Conservation (phyloP, 23 tunicate species). For the Pegea sp. region DNA sequence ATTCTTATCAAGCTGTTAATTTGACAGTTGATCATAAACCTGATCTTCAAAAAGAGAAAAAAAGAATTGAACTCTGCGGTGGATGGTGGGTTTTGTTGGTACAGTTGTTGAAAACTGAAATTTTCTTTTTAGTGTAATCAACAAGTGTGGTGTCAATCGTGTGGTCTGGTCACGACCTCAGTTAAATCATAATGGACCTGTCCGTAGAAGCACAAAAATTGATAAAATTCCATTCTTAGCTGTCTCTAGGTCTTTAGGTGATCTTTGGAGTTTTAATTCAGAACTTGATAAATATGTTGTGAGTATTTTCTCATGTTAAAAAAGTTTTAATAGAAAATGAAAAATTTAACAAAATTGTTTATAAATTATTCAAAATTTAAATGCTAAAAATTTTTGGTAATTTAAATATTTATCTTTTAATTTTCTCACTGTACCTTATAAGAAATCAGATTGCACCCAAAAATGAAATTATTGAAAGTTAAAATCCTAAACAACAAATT, state of each 20-base stretch:
- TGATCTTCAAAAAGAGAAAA: slow-evolving; percentile 50
- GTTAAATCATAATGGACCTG: slow-evolving; percentile 57
- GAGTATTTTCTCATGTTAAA: slow-evolving; percentile 4
- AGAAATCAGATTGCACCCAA: no score
- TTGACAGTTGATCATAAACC: slow-evolving; percentile 95
- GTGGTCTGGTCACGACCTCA: slow-evolving; percentile 94
- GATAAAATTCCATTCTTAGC: slow-evolving; percentile 97
- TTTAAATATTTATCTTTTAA: background rate
- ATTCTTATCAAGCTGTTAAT: slow-evolving; percentile 10
- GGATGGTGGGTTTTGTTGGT: slow-evolving; percentile 39
- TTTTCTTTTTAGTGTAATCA: slow-evolving; percentile 38
- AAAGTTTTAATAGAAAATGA: no score
- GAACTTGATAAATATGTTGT: slow-evolving; percentile 67
- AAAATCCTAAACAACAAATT: no score
- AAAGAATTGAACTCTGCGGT: slow-evolving; percentile 73
- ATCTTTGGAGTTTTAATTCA: slow-evolving; percentile 86
- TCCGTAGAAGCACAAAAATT: slow-evolving; percentile 78
- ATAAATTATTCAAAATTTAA: no score
- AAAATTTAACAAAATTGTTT: no score
- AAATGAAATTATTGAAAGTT: no score
- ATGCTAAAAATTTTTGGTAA: no score
- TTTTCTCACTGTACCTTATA: no score
- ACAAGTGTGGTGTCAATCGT: slow-evolving; percentile 80
- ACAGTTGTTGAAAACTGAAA: background rate
- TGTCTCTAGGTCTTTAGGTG: slow-evolving; percentile 79